A percentile compares a stretch with the other conserved stretches of the same genome.
Evolutionary conservation across 1,140 invertebrate genomes (phyloP).

Genomic region (Neotoxoptera formosana): DNA sequence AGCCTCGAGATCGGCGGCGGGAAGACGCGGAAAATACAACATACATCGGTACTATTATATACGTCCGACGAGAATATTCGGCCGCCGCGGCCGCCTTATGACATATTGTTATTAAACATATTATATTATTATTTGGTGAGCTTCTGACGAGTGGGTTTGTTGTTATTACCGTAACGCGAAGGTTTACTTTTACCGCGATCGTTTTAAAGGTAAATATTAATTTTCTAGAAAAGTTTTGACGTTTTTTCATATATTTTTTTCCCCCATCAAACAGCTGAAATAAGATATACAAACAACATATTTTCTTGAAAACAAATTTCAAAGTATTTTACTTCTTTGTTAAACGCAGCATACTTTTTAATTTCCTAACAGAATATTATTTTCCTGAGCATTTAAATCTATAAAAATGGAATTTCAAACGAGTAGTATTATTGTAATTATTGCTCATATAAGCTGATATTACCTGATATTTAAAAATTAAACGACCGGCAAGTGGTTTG

Average conservation of each 20-base stretch:
- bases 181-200: not conserved
- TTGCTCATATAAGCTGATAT: too few relatives aligned
- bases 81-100: not conserved
- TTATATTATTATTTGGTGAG: not conserved
- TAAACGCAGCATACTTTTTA: not conserved
- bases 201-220: not conserved
- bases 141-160: not conserved
- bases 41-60: too few relatives aligned
- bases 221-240: not conserved
- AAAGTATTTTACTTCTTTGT: not conserved
- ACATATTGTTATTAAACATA: not conserved
- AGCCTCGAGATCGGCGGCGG: not conserved
- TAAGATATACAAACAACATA: too few relatives aligned
- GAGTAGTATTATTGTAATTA: not conserved
- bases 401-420: not conserved
- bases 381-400: too few relatives aligned
- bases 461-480: not conserved
- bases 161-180: not conserved
- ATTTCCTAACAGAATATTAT: not conserved
- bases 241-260: not conserved
- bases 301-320: not conserved
- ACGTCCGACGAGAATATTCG: not conserved
- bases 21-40: not conserved
- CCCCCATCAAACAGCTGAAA: too few relatives aligned
- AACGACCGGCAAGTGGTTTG: not conserved